phyloP scores from a whole-genome alignment of 2,113 vertebrate species.

The Cynopterus brachyotis region DNA sequence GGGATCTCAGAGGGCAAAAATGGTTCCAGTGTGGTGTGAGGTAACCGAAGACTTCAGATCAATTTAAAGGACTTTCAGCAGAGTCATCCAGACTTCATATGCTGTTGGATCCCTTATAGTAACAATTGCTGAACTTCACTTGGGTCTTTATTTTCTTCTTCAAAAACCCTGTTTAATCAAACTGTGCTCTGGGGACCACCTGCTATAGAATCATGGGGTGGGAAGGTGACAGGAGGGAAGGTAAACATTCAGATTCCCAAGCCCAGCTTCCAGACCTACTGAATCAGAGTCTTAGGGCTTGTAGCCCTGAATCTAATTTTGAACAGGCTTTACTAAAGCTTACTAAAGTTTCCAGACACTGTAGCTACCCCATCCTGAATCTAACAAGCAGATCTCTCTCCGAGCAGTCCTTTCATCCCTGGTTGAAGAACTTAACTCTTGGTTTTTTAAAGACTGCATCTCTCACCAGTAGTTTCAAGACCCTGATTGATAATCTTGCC shows the following conservation, averaged over 20 bases:
- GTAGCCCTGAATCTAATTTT: background rate
- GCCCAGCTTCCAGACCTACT: background rate
- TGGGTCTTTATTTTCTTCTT: background rate
- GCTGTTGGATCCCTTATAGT: background rate
- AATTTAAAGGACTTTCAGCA: background rate
- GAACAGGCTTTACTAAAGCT: background rate
- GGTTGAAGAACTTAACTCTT: background rate
- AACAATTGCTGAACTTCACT: background rate
- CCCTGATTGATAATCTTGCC: background rate
- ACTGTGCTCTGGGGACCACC: background rate
- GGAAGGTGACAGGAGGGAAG: fast-evolving
- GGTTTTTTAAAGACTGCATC: background rate
- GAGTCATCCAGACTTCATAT: background rate
- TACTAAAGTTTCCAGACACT: background rate
- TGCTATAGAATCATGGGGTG: background rate
- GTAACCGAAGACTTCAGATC: background rate
- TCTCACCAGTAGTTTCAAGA: background rate
- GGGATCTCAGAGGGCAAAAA: background rate
- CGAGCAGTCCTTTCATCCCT: background rate
- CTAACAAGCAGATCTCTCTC: background rate
- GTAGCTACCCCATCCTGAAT: background rate
- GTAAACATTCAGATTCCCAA: background rate
- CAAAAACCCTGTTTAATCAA: background rate
- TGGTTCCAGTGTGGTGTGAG: background rate
- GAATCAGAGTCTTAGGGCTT: background rate